Conservation (phyloP, 2,888 invertebrate species). For the Aphodius sticticus region DNA sequence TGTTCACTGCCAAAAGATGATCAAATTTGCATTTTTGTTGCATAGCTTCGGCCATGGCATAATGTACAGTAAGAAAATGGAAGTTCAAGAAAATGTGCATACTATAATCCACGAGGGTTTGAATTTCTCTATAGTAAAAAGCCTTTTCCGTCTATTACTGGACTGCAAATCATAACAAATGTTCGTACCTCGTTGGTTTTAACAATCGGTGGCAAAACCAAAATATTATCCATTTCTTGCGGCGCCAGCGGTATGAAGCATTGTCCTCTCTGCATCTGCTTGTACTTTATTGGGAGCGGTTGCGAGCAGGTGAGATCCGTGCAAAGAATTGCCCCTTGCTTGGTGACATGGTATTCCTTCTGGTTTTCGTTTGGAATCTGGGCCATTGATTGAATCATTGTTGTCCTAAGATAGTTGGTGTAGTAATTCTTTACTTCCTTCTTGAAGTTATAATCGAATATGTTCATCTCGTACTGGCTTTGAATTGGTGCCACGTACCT, state of each 20-base stretch:
- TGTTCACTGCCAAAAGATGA: too few relatives aligned
- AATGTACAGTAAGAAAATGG: too few relatives aligned
- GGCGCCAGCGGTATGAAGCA: constrained; percentile 12
- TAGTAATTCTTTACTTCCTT: neutral
- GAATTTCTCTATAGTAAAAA: too few relatives aligned
- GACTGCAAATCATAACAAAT: neutral
- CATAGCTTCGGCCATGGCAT: too few relatives aligned
- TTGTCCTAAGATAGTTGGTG: neutral
- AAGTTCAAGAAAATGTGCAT: too few relatives aligned
- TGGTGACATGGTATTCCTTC: neutral
- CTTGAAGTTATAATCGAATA: neutral
- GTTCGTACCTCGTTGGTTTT: constrained; percentile 5
- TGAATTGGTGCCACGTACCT: constrained; percentile 8
- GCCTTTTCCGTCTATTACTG: too few relatives aligned
- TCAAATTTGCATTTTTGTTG: too few relatives aligned
- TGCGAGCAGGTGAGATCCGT: constrained; percentile 5
- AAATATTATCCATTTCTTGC: constrained; percentile 19
- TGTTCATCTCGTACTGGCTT: neutral
- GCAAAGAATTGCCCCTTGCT: neutral
- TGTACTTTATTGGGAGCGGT: neutral
- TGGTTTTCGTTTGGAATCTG: neutral
- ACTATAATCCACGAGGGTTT: too few relatives aligned
- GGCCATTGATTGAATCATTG: neutral
- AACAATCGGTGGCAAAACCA: neutral
- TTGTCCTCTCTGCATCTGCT: neutral